Conservation (phyloP, 2,113 vertebrate genomes). For the Oriolus oriolus region DNA sequence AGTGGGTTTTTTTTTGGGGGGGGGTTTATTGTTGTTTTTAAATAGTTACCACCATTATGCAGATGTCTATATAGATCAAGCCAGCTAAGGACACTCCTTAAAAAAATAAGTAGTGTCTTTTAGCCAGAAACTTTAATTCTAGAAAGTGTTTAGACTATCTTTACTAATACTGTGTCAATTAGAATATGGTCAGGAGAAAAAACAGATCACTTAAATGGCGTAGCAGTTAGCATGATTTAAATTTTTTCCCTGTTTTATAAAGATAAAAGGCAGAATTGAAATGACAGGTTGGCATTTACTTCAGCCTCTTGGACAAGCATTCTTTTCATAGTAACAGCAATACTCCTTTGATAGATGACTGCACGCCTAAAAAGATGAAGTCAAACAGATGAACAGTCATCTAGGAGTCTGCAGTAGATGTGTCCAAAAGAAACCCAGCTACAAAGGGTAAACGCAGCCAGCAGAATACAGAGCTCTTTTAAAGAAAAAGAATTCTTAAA, state of each 20-base stretch:
- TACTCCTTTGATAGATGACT: neutral
- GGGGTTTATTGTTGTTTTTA: too few species aligned
- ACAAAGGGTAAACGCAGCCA: neutral
- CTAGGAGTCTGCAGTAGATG: neutral
- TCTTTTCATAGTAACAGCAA: neutral
- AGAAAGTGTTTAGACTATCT: neutral
- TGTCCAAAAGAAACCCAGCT: neutral
- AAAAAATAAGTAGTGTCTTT: neutral
- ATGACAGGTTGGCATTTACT: neutral
- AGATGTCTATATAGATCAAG: neutral
- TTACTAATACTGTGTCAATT: neutral
- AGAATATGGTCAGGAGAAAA: neutral
- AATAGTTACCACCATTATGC: neutral
- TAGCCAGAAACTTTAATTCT: neutral
- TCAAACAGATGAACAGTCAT: neutral
- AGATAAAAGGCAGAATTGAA: neutral
- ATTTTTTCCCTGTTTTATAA: neutral
- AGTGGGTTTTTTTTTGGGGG: rapidly evolving
- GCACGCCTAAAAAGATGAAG: neutral
- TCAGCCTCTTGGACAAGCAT: neutral
- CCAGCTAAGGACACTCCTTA: neutral
- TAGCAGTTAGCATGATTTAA: neutral
- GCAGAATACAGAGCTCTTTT: neutral
- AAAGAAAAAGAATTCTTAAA: neutral
- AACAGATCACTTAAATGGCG: rapidly evolving